Evolutionary conservation across 2,113 vertebrate genomes (phyloP).

Genomic region (Notiomystis cincta): DNA sequence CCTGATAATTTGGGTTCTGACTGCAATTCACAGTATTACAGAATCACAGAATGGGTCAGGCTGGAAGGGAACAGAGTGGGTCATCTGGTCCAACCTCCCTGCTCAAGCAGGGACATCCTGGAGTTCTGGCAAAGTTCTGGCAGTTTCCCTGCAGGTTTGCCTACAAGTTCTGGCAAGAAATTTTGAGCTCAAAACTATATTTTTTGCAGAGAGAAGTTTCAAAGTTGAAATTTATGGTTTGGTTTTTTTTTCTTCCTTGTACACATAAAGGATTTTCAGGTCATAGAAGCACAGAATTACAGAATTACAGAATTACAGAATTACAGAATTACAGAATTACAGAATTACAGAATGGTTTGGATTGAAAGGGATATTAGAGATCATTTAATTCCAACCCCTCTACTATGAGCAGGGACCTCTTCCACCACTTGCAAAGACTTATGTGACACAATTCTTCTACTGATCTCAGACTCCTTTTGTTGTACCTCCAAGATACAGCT

Average conservation of each 20-base stretch:
- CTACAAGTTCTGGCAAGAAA: neutral
- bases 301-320: too few species aligned
- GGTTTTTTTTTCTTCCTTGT: accelerated
- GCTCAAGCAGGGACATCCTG: neutral
- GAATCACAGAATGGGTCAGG: neutral
- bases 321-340: neutral
- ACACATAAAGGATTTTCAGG: neutral
- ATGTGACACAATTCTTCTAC: neutral
- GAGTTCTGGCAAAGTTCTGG: neutral
- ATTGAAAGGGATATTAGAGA: neutral
- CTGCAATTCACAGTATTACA: neutral
- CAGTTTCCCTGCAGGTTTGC: neutral
- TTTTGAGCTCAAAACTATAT: neutral
- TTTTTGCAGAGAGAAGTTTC: neutral
- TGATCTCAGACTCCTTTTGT: neutral
- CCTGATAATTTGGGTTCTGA: neutral
- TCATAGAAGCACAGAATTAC: neutral
- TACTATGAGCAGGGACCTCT: neutral
- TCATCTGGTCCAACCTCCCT: neutral
- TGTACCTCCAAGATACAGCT: neutral
- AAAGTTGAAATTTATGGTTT: neutral
- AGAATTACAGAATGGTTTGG: neutral
- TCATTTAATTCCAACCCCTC: neutral
- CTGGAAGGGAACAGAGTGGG: neutral
- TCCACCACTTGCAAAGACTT: neutral